These are phyloP conservation scores for Oikopleura albicans DNA, from an alignment of 23 tunicate genomes.

Conservation along the genomic window DNA sequence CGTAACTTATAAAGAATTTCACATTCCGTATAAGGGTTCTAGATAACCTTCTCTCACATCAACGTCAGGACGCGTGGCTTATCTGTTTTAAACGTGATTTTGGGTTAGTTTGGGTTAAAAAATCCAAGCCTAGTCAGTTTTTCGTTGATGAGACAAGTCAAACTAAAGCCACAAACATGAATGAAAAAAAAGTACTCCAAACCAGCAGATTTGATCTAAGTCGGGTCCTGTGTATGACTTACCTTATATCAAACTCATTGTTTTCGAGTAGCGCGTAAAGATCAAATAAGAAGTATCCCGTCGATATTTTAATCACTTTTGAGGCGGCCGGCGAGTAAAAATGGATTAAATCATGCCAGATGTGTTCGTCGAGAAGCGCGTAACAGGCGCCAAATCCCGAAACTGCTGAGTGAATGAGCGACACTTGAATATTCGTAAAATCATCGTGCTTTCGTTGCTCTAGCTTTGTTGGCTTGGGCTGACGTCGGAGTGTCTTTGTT, in stretches of 20 bases:
- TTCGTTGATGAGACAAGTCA: too few species aligned
- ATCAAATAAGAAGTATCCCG: neutral
- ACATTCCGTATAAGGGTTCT: too few species aligned
- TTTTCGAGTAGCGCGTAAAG: neutral
- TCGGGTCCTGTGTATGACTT: too few species aligned
- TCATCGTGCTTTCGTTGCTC: neutral
- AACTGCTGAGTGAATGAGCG: neutral
- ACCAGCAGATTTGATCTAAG: too few species aligned
- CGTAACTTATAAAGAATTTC: too few species aligned
- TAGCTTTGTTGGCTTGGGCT: neutral
- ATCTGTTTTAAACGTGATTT: too few species aligned
- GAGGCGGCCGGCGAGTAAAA: neutral
- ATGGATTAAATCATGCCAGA: slow-evolving; percentile 4
- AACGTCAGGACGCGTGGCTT: too few species aligned
- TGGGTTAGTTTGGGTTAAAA: too few species aligned
- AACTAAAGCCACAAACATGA: too few species aligned
- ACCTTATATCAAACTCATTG: neutral
- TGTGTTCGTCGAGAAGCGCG: neutral
- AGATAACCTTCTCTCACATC: too few species aligned
- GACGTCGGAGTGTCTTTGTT: neutral
- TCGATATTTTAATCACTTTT: neutral
- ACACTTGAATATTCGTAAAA: neutral
- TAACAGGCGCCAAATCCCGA: neutral
- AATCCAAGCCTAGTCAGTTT: too few species aligned
- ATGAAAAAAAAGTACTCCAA: too few species aligned